Conservation (phyloP, 2,113 vertebrate species). For the Rhinopomastus cyanomelas region DNA sequence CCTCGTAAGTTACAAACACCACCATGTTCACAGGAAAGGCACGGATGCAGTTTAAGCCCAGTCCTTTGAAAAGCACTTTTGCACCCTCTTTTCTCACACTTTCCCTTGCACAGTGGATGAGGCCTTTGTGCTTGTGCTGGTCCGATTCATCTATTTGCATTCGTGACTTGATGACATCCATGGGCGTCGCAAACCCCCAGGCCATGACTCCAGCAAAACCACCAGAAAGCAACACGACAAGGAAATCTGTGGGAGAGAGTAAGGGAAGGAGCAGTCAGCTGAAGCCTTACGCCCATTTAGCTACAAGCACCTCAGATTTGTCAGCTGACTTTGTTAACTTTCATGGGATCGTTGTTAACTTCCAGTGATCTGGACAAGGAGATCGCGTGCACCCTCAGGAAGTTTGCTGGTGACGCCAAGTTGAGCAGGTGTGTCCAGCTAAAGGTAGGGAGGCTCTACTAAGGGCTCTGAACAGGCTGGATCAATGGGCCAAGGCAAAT, state of each 20-base stretch:
- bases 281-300: accelerated
- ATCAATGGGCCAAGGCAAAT: no score
- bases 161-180: constrained; percentile 93
- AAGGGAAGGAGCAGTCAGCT: neutral
- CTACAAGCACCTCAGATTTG: neutral
- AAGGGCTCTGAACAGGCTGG: no score
- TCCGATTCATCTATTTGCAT: constrained; percentile 83
- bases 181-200: constrained; percentile 87
- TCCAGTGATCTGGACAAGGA: no score
- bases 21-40: constrained; percentile 93
- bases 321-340: neutral
- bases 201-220: constrained; percentile 84
- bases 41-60: constrained; percentile 85
- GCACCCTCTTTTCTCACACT: constrained; percentile 81
- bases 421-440: no score
- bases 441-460: no score
- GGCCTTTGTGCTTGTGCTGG: constrained; percentile 79
- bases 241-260: constrained; percentile 70
- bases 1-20: constrained; percentile 86
- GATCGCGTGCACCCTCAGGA: no score
- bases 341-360: no score
- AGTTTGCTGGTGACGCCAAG: no score
- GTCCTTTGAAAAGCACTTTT: constrained; percentile 85
- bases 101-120: constrained; percentile 82
- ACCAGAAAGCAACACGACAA: constrained; percentile 83